Conservation (phyloP, 2,888 invertebrate species). For the Chromoteleia sp. region DNA sequence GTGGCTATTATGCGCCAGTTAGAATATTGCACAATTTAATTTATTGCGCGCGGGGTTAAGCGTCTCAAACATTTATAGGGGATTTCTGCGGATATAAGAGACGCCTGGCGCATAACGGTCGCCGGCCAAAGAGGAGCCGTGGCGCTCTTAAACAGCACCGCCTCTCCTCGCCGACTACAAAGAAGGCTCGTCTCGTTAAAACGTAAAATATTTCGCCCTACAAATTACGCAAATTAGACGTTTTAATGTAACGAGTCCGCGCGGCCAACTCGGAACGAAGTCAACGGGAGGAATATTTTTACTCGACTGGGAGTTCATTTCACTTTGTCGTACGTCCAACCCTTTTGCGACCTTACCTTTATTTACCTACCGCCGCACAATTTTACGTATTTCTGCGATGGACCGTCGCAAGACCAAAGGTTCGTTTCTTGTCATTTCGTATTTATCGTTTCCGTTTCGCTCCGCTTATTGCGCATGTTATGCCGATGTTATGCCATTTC, state of each 20-base stretch:
- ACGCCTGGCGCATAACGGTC: slow-evolving; percentile 47
- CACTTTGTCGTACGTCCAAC: slow-evolving; percentile 37
- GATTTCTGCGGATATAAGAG: slow-evolving; percentile 60
- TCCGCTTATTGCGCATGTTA: slow-evolving; percentile 35
- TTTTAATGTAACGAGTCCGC: slow-evolving; percentile 67
- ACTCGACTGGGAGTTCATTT: slow-evolving; percentile 41
- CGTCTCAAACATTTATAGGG: slow-evolving; percentile 61
- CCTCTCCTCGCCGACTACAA: slow-evolving; percentile 53
- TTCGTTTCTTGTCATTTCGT: slow-evolving; percentile 40
- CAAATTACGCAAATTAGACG: slow-evolving; percentile 69
- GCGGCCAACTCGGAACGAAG: slow-evolving; percentile 20
- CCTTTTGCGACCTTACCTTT: background rate
- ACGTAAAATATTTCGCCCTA: slow-evolving; percentile 67
- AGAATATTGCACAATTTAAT: slow-evolving; percentile 68
- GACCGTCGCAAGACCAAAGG: background rate
- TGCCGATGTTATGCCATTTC: slow-evolving; percentile 8
- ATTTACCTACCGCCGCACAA: slow-evolving; percentile 48
- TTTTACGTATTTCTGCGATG: slow-evolving; percentile 26
- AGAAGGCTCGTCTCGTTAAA: slow-evolving; percentile 67
- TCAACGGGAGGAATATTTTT: slow-evolving; percentile 48
- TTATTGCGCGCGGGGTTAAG: slow-evolving; percentile 62
- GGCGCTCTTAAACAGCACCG: slow-evolving; percentile 53
- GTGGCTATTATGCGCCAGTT: slow-evolving; percentile 61
- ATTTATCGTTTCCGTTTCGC: slow-evolving; percentile 45
- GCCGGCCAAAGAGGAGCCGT: slow-evolving; percentile 42